phyloP scores from a whole-genome alignment of 2,797 vertebrate genomes.

The Lacerta agilis region DNA sequence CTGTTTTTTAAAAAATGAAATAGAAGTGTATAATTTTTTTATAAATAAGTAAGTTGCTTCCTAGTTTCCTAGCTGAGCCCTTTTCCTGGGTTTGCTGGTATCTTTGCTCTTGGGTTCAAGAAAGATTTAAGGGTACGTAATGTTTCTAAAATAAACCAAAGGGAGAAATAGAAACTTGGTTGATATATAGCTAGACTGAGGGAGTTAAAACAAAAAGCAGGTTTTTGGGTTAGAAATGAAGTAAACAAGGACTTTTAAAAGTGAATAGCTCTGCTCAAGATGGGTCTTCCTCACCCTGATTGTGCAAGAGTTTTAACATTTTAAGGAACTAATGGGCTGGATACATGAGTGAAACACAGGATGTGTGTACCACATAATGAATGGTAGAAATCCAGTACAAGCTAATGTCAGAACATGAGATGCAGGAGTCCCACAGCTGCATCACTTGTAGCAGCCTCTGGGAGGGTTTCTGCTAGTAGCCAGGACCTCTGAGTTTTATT shows the following conservation, averaged over 20 bases:
- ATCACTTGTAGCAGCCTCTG: not conserved
- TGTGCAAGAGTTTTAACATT: not conserved
- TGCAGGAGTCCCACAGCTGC: no score
- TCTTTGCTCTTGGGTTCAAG: not conserved
- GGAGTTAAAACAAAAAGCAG: not conserved
- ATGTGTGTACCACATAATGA: not conserved
- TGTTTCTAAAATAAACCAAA: not conserved
- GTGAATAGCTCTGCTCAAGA: not conserved
- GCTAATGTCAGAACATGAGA: not conserved
- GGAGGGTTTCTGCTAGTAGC: not conserved
- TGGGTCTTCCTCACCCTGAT: not conserved
- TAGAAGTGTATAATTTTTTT: no score
- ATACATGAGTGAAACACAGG: not conserved
- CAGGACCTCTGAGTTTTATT: not conserved
- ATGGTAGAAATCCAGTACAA: not conserved
- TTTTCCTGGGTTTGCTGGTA: not conserved
- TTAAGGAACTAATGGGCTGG: not conserved
- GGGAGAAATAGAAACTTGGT: not conserved
- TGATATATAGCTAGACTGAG: not conserved
- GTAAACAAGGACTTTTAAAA: not conserved
- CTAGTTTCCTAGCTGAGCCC: not conserved
- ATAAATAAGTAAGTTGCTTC: no score
- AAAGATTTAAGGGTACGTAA: not conserved
- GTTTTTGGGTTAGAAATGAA: not conserved
- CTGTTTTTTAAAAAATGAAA: no score